Percentiles rank a stretch among this genome's conserved stretches.
Conservation (phyloP, 30 jellyfish, hydroid and myxozoan species). For the Aurelia coerulea region DNA sequence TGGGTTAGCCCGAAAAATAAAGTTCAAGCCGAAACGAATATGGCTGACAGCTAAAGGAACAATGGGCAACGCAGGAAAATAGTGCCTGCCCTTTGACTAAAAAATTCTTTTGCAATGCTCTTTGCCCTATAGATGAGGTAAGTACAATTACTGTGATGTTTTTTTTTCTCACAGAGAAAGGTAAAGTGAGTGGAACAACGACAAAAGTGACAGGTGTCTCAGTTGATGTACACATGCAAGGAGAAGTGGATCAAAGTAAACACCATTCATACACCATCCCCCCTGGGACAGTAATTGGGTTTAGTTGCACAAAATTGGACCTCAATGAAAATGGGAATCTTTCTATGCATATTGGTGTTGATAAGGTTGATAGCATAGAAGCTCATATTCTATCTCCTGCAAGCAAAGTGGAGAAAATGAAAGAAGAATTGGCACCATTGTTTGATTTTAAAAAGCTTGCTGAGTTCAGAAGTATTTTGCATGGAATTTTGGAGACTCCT, state of each 20-base stretch:
- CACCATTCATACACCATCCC: conserved; percentile 77
- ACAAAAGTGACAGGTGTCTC: conserved; percentile 64
- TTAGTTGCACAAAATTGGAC: conserved; percentile 83
- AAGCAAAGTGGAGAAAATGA: conserved; percentile 11
- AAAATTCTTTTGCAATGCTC: too few relatives aligned
- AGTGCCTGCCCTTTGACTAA: too few relatives aligned
- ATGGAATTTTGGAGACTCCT: conserved; percentile 31
- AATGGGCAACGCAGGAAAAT: too few relatives aligned
- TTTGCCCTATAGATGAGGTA: too few relatives aligned
- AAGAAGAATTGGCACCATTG: conserved; percentile 30
- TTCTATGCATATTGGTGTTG: conserved; percentile 83
- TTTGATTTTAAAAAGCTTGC: conserved; percentile 5
- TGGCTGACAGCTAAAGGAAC: too few relatives aligned
- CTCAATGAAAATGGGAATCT: conserved; percentile 58
- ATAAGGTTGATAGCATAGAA: conserved; percentile 66
- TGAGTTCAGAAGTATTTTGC: conserved; percentile 18
- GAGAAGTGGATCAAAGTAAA: conserved; percentile 42
- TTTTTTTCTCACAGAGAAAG: conserved; percentile 31
- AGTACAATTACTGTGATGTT: too few relatives aligned
- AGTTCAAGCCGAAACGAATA: too few relatives aligned
- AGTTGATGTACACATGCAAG: conserved; percentile 64
- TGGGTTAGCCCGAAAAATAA: too few relatives aligned
- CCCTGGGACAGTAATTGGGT: conserved; percentile 90
- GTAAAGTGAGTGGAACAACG: conserved; percentile 53
- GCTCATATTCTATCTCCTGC: neutral